These are phyloP conservation scores for Chaetorhynchus papuensis DNA, from an alignment of 2,113 vertebrate genomes.

Conservation along the genomic window DNA sequence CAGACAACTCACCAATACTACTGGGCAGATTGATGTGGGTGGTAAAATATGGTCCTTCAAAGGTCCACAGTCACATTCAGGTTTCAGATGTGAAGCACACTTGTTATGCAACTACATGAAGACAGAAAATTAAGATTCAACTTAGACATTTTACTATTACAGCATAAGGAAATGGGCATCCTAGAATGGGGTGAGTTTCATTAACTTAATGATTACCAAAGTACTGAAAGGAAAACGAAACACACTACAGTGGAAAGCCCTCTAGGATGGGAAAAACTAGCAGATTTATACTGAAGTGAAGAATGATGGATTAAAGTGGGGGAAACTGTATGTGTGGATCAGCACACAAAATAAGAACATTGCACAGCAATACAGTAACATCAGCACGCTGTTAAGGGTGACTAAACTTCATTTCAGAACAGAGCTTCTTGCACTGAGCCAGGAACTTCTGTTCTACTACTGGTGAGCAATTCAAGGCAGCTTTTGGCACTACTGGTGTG, in stretches of 20 bases:
- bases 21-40: constrained; percentile 89
- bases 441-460: not conserved
- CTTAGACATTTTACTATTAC: not conserved
- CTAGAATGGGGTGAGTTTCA: not conserved
- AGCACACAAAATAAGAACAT: not conserved
- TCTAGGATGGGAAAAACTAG: not conserved
- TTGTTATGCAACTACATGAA: constrained; percentile 89
- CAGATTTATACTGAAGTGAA: not conserved
- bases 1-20: constrained; percentile 84
- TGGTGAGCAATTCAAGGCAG: not conserved
- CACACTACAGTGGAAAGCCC: not conserved
- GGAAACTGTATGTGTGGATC: not conserved
- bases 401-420: not conserved
- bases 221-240: not conserved
- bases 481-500: not conserved
- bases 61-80: constrained; percentile 91
- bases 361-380: not conserved
- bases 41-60: constrained; percentile 93
- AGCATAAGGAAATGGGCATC: not conserved
- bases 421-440: not conserved
- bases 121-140: constrained; percentile 18
- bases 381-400: not conserved
- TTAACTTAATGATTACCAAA: not conserved
- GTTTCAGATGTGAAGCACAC: constrained; percentile 93
- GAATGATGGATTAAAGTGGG: not conserved